phyloP scores from a whole-genome alignment of 2,797 vertebrate genomes.

The Eremophila alpestris region DNA sequence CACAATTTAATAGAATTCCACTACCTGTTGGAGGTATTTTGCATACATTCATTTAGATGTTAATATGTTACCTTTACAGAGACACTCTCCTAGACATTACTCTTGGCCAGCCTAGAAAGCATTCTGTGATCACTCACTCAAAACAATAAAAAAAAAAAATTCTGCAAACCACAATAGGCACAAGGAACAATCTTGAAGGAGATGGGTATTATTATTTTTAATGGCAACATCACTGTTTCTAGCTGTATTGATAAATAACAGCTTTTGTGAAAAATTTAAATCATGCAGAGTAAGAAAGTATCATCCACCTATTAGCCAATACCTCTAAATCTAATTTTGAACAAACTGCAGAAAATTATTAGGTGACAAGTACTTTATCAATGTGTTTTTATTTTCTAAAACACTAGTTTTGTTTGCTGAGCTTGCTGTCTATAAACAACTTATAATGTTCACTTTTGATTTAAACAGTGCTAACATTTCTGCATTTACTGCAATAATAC shows the following conservation, averaged over 20 bases:
- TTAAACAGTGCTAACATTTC: conserved; percentile 46
- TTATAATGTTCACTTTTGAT: conserved; percentile 33
- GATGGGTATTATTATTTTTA: neutral
- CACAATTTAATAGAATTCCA: neutral
- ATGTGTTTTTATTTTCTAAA: neutral
- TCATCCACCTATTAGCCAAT: neutral
- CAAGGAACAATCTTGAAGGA: neutral
- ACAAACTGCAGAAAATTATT: conserved; percentile 11
- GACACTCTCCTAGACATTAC: neutral
- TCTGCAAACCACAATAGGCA: neutral
- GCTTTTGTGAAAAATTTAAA: neutral
- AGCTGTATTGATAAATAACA: neutral
- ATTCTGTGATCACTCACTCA: neutral
- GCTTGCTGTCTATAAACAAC: neutral
- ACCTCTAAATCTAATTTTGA: conserved; percentile 16
- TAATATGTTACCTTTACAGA: neutral
- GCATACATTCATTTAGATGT: neutral
- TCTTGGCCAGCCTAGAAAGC: neutral
- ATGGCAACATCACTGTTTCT: neutral
- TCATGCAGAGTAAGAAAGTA: neutral
- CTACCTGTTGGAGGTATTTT: neutral
- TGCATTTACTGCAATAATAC: conserved; percentile 61
- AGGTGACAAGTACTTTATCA: conserved; percentile 21
- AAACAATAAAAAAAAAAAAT: neutral
- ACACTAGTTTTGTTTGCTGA: conserved; percentile 2